Conservation (phyloP, 2,888 invertebrate species). For the Yponomeuta sedellus region DNA sequence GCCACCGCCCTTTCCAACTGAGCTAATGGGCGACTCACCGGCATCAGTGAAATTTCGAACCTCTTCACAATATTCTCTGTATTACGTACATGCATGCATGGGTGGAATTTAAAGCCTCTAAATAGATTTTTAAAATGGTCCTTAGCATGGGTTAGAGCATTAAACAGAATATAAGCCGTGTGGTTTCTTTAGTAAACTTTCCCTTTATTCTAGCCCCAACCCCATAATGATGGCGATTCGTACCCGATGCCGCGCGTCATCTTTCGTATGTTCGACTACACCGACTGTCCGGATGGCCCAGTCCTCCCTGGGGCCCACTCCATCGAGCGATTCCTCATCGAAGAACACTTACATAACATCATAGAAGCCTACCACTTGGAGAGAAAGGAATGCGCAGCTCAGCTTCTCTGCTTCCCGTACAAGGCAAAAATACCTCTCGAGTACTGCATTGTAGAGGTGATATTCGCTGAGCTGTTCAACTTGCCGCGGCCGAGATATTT, state of each 20-base stretch:
- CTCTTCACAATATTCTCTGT: too few relatives aligned
- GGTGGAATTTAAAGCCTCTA: too few relatives aligned
- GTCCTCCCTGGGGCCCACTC: slow-evolving; percentile 97
- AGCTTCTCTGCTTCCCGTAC: slow-evolving; percentile 93
- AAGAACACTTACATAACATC: slow-evolving; percentile 96
- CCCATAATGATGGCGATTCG: slow-evolving; percentile 90
- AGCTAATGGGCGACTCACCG: too few relatives aligned
- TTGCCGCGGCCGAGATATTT: slow-evolving; percentile 92
- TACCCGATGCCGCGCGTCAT: slow-evolving; percentile 98
- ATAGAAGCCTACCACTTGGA: slow-evolving; percentile 91
- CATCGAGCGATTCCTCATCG: slow-evolving; percentile 97
- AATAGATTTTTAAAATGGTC: too few relatives aligned
- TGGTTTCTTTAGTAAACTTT: too few relatives aligned
- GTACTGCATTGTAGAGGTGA: slow-evolving; percentile 98
- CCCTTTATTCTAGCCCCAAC: slow-evolving; percentile 82
- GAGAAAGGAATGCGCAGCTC: slow-evolving; percentile 96
- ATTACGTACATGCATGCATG: too few relatives aligned
- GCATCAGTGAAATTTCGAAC: too few relatives aligned
- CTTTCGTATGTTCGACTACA: slow-evolving; percentile 98
- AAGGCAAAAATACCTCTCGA: slow-evolving; percentile 96
- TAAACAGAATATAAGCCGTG: too few relatives aligned
- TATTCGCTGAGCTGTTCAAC: slow-evolving; percentile 95
- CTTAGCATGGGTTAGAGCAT: too few relatives aligned
- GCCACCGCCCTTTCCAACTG: too few relatives aligned
- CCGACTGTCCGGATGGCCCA: slow-evolving; percentile 96